A percentile compares a stretch with the other conserved stretches of the same genome.
These are phyloP conservation scores for Eumaeus atala DNA, from an alignment of 1,140 invertebrate genomes.

Conservation along the genomic window DNA sequence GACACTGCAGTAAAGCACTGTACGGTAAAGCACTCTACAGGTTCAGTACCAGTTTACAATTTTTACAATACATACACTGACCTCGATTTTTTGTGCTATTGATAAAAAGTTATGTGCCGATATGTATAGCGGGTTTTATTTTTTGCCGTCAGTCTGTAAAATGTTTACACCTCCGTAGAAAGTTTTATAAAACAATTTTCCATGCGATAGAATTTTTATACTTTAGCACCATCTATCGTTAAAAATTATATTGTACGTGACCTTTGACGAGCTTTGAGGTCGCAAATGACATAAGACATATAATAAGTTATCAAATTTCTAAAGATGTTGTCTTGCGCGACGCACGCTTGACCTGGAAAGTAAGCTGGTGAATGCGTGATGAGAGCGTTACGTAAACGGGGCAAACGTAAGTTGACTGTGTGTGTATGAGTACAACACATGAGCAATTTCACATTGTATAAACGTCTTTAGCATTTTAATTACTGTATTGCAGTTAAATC, in stretches of 20 bases:
- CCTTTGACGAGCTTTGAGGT: not conserved
- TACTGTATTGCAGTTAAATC: too few relatives aligned
- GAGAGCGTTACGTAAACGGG: too few relatives aligned
- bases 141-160: not conserved
- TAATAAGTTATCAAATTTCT: too few relatives aligned
- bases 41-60: slow-evolving; percentile 33
- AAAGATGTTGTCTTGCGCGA: too few relatives aligned
- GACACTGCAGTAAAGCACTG: slow-evolving; percentile 6
- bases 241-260: not conserved
- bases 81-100: slow-evolving; percentile 30
- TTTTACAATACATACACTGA: slow-evolving; percentile 23
- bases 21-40: slow-evolving; percentile 20
- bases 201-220: not conserved
- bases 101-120: slow-evolving; percentile 24
- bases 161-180: slow-evolving; percentile 4
- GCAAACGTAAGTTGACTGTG: too few relatives aligned
- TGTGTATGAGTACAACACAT: too few relatives aligned
- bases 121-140: slow-evolving; percentile 11
- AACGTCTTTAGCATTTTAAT: too few relatives aligned
- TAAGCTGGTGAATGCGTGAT: too few relatives aligned
- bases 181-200: slow-evolving; percentile 12
- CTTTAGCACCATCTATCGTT: not conserved
- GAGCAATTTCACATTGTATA: not conserved
- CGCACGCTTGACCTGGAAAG: too few relatives aligned
- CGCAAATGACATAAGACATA: not conserved